Base-by-base conservation (phyloP, 1,140 invertebrate genomes). In the Neodiprion fabricii region DNA sequence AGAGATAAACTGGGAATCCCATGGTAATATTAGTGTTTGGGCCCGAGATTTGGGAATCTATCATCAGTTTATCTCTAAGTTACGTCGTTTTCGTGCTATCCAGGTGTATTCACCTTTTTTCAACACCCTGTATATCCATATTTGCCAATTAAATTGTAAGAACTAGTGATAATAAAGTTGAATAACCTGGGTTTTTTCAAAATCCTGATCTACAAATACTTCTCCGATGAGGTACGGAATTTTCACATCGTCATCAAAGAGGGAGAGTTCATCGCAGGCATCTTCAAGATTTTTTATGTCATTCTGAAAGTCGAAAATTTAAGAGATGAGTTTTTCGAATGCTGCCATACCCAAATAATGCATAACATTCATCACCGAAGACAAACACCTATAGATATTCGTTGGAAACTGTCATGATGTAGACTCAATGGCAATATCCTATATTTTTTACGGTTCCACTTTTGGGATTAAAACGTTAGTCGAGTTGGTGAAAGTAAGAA, bases 201-300 rank as follows among this genome's bases (percentile, higher is more conserved):
- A 82, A 80, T 90, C 91, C 83, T 96, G 92, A 81, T 92, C 92
- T 67, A 98, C 91, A 83, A 98, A 98, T 9, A 97, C 93, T 90
- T 98, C 97, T 77, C 97, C 97, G 80, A 97, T 91, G 70, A 95
- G 91, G 87, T 95, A 98, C 11, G 95, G 95, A 77, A 96, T 93
- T 82, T 92, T 92, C 68, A 93, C 93, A 77, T 92, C 91, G 21
- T 95, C 93, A 79, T 96, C 95, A 73, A 92, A 86, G 67, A 99
- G 88, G 74, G 94, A 86, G 61, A 99, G 89, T 90, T 99, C 98
- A 78, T 97, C 95, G 70, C 92, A 92, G 17, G 97, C 97, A 90
- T 99, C 97, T 88, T 97, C 95, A 17, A 98, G 87, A 88, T 97
- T 98, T 83, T 97, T 95, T 53, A 98, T 89, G 81, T 97, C 94